Base-by-base conservation (phyloP, 2,888 invertebrate species). In the Meganola albula region DNA sequence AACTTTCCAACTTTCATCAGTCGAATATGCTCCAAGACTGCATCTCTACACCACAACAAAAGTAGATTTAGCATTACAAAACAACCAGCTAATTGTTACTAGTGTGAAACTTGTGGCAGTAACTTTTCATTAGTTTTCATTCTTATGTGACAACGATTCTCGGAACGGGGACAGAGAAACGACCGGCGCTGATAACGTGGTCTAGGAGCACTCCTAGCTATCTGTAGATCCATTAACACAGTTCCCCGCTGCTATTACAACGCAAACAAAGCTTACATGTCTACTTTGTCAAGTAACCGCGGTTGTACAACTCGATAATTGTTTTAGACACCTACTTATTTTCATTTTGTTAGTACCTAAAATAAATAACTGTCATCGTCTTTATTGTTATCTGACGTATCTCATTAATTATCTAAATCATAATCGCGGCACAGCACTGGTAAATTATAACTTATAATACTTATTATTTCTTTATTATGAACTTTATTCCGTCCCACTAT, bases 141-240 rank as follows among this genome's bases (percentile, higher is more conserved):
- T 50, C 37, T 40, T 28, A 27, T 33, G 41, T 37, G 50, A 43
- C 41, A 50, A 37, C 34, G 37, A 50, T 50, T 56, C 58, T 48
- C 48, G 48, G 67, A 77, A 69, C 48, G 71, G 60, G 80, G 74
- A 61, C 79, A 64, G 63, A 63, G 74, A 76, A 74, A 71, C 73
- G 72, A 77, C 74, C 75, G 66, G 63, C 65, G 53, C 66, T 68
- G 80, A 80, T 82, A 82, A 80, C 69, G 58, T 48, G 61, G 63
- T 69, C 67, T 70, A 69, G 63, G 64, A 67, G 60, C 60, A 64
- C 61, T 68, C 58, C 48, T 49, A 62, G 59, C 60, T 68, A 64
- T 69, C 65, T 66, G 45, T 49, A 58, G 53, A 54, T 57, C 55
- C 62, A 64, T 58, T 59, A 67, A 55, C 62, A 60, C 53, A 63